Evolutionary conservation across 2,797 vertebrate genomes (phyloP).

Genomic region (Sarcophilus harrisii): DNA sequence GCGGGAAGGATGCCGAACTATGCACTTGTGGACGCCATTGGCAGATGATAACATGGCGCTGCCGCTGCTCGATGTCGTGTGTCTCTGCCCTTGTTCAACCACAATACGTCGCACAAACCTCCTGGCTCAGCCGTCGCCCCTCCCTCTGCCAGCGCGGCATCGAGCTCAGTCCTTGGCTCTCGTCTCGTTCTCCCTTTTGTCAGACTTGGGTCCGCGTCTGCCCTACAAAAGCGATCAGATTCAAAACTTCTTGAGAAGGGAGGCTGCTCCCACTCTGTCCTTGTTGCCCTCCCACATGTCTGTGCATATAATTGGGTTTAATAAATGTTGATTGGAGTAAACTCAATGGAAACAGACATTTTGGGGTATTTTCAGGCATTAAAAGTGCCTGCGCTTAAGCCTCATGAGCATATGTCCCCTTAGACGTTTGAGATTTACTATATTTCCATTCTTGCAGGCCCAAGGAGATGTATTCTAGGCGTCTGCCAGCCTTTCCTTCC

Average conservation of each 20-base stretch:
- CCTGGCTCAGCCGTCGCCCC: neutral
- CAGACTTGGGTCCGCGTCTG: neutral
- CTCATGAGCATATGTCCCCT: neutral
- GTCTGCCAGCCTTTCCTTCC: too few species aligned
- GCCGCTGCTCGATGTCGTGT: neutral
- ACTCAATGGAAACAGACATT: neutral
- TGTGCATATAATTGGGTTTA: neutral
- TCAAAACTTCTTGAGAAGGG: neutral
- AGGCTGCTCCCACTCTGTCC: neutral
- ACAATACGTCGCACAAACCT: neutral
- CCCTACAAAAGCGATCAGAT: neutral
- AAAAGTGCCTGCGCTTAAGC: neutral
- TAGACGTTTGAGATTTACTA: neutral
- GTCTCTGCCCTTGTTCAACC: neutral
- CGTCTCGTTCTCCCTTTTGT: neutral
- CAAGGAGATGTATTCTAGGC: neutral
- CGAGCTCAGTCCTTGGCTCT: neutral
- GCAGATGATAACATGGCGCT: neutral
- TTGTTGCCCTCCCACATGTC: neutral
- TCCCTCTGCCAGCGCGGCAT: too few species aligned
- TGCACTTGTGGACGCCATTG: neutral
- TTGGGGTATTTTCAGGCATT: neutral
- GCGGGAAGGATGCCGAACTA: neutral
- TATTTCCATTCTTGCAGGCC: neutral
- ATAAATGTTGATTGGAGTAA: neutral